Base-by-base conservation (phyloP, 2,888 invertebrate genomes). In the Brassicogethes aeneus region DNA sequence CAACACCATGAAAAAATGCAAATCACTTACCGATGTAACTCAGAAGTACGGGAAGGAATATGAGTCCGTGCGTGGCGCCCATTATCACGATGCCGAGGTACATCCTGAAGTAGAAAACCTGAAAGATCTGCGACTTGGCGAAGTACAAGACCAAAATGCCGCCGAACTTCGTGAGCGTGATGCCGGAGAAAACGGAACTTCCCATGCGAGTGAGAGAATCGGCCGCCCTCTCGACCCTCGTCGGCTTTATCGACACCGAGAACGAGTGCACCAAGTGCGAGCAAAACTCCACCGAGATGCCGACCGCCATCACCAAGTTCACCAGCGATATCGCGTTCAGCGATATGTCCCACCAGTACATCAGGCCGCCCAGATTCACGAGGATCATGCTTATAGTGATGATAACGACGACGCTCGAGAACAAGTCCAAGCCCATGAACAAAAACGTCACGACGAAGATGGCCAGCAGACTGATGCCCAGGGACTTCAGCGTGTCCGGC, bases 211-310 rank as follows among this genome's bases (percentile, higher is more conserved):
- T 78, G 16, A 97, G 73, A 1, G 94, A 80, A 59, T 89, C 86
- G 0, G 85, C 77, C 0, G 94, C 89, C 53, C 95, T 75, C 43
- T 78, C 76, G 16, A 84, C 76, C 48, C 89, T 75, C 33, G 80
- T 77, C 42, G 74, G 73, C 55, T 83, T 76, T 40, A 84, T 77
- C 37, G 90, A 90, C 39, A 85, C 74, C 0, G 87, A 79, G 73
- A 95, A 99, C 44, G 89, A 85, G 68, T 94, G 89, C 46, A 93
- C 93, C 54, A 97, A 75, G 72, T 99, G 97, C 47, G 95, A 94
- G 69, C 95, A 96, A 72, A 99, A 99, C 72, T 99, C 97, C 31
- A 99, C 97, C 12, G 94, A 85, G 50, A 99, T 97, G 35, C 97
- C 99, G 52, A 97, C 88, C 17, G 95, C 92, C 96, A 90, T 96